Percentiles rank a stretch among this genome's conserved stretches.
These are phyloP conservation scores for Pituophis catenifer DNA, from an alignment of 2,113 vertebrate species.

Conservation along the genomic window DNA sequence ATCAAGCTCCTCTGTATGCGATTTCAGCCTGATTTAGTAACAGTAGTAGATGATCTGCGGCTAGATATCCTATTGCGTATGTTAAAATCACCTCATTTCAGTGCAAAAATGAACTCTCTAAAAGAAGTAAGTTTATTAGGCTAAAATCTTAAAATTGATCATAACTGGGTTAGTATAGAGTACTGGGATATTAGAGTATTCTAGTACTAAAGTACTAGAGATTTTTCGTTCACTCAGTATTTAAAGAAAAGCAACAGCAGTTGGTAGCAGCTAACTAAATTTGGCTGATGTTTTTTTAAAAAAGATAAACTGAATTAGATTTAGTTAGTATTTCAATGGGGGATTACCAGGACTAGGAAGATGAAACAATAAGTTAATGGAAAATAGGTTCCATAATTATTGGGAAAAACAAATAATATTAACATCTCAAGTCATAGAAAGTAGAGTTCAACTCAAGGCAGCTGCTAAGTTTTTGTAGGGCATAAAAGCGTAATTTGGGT, in stretches of 20 bases:
- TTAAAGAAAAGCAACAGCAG: not conserved
- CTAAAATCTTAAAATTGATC: not conserved
- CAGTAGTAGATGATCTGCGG: conserved; percentile 88
- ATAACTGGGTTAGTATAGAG: not conserved
- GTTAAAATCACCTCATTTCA: conserved; percentile 98
- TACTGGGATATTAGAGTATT: not conserved
- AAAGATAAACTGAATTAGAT: not conserved
- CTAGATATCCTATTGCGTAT: conserved; percentile 94
- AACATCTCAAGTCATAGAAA: not conserved
- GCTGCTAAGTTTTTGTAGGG: not conserved
- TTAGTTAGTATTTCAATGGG: not conserved
- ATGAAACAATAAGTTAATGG: not conserved
- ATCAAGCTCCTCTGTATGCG: conserved; percentile 98
- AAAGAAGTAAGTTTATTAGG: conserved; percentile 83
- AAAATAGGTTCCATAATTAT: not conserved
- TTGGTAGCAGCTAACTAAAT: not conserved
- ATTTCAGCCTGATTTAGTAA: conserved; percentile 93
- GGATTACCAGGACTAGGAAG: not conserved
- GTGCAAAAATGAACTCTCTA: conserved; percentile 98
- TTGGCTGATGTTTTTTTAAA: not conserved
- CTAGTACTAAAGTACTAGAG: not conserved
- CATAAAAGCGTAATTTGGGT: not conserved
- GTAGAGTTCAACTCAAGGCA: not conserved
- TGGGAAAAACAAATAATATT: not conserved
- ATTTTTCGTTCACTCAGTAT: not conserved